A percentile compares a stretch with the other conserved stretches of the same genome.
These are phyloP conservation scores for Hyposoter didymator DNA, from an alignment of 2,888 invertebrate species.

Conservation along the genomic window DNA sequence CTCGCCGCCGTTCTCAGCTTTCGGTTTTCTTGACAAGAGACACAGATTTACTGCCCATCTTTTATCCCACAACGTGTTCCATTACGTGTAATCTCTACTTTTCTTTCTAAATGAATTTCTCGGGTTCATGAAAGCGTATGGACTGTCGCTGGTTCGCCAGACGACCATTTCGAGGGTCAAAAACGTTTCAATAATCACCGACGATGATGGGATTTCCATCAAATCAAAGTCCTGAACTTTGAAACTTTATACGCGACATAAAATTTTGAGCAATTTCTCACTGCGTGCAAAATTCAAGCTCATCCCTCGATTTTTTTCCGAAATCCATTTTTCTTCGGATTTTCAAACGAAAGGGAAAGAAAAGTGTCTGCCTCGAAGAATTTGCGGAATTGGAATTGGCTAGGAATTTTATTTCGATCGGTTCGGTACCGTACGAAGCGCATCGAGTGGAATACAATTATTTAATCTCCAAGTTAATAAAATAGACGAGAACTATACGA, in stretches of 20 bases:
- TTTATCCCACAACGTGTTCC: conserved; percentile 49
- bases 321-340: too few species aligned
- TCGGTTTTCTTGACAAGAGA: conserved; percentile 70
- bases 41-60: conserved; percentile 75
- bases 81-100: conserved; percentile 44
- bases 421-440: neutral
- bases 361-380: too few species aligned
- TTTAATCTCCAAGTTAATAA: neutral
- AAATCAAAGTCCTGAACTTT: neutral
- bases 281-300: too few species aligned
- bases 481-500: neutral
- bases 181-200: neutral
- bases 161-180: conserved; percentile 8
- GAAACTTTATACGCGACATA: too few species aligned
- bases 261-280: too few species aligned
- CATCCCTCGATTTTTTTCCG: too few species aligned
- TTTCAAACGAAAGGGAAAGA: too few species aligned
- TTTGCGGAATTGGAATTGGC: too few species aligned
- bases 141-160: conserved; percentile 1
- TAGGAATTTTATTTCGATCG: too few species aligned
- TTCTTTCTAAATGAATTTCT: conserved; percentile 22
- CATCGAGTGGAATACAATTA: neutral
- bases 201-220: neutral
- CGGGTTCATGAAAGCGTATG: neutral
- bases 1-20: neutral